phyloP scores from a whole-genome alignment of 1,140 invertebrate genomes.

The Drosophila repletoides region DNA sequence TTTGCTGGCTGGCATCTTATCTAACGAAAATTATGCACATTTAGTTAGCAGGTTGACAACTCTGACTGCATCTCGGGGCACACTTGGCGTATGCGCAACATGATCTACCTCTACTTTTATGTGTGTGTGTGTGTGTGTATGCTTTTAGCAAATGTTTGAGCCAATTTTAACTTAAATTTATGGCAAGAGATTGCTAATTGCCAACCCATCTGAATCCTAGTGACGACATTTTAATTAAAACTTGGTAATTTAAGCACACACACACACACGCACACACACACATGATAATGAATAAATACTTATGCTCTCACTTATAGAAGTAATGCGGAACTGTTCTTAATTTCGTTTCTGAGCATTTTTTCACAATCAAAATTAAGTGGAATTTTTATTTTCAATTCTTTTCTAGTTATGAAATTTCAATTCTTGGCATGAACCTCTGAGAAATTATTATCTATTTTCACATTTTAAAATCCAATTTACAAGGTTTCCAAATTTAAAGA shows the following conservation, averaged over 20 bases:
- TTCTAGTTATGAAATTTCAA: no score
- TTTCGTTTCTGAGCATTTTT: no score
- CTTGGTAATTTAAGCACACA: slow-evolving; percentile 37
- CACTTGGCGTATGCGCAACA: slow-evolving; percentile 52
- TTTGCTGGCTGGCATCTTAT: slow-evolving; percentile 30
- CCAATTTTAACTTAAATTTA: slow-evolving; percentile 61
- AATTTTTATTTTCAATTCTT: no score
- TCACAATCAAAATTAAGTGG: no score
- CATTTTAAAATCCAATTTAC: no score
- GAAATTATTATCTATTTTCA: no score
- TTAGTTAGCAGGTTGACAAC: slow-evolving; percentile 67
- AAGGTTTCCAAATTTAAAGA: no score
- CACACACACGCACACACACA: neutral
- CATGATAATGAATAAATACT: slow-evolving; percentile 12
- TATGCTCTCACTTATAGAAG: neutral
- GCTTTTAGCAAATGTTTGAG: slow-evolving; percentile 56
- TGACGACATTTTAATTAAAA: slow-evolving; percentile 77
- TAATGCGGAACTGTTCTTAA: no score
- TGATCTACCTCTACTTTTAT: slow-evolving; percentile 3
- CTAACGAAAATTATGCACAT: slow-evolving; percentile 71
- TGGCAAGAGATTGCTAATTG: slow-evolving; percentile 70
- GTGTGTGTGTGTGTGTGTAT: neutral
- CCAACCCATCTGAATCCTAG: slow-evolving; percentile 44
- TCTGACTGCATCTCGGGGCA: slow-evolving; percentile 41
- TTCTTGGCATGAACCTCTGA: no score